Conservation (phyloP, 1,140 invertebrate genomes). For the Sesamia nonagrioides region DNA sequence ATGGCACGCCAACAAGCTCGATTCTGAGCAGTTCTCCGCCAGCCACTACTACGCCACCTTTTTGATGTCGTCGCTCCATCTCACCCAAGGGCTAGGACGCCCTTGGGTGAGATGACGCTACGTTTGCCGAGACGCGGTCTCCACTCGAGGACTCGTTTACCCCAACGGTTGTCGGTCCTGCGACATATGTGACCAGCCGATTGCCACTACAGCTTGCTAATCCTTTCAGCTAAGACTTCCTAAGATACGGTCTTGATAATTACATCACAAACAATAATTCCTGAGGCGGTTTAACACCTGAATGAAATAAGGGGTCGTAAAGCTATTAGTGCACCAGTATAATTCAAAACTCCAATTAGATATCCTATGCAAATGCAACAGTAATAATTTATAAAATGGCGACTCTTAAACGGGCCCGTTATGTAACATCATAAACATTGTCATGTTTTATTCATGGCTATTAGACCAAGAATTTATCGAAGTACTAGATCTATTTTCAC, state of each 20-base stretch:
- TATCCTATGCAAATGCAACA: conserved; percentile 50
- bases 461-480: conserved; percentile 14
- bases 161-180: too few species aligned
- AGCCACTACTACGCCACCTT: too few species aligned
- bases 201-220: too few species aligned
- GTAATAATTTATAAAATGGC: conserved; percentile 57
- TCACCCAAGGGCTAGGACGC: too few species aligned
- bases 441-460: conserved; percentile 63
- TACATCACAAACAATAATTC: conserved; percentile 9
- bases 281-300: conserved; percentile 27
- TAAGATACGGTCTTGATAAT: background rate
- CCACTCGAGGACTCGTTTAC: too few species aligned
- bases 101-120: too few species aligned
- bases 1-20: too few species aligned
- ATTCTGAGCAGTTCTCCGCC: too few species aligned
- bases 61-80: too few species aligned
- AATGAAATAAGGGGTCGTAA: conserved; percentile 26
- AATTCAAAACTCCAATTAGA: conserved; percentile 55
- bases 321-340: conserved; percentile 4
- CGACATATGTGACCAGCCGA: too few species aligned
- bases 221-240: too few species aligned
- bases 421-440: conserved; percentile 55
- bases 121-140: too few species aligned
- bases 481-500: conserved; percentile 41
- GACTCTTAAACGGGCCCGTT: conserved; percentile 52